Percentiles rank a stretch among this genome's conserved stretches.
phyloP scores from a whole-genome alignment of 1,140 invertebrate species.

The Psix sp. region DNA sequence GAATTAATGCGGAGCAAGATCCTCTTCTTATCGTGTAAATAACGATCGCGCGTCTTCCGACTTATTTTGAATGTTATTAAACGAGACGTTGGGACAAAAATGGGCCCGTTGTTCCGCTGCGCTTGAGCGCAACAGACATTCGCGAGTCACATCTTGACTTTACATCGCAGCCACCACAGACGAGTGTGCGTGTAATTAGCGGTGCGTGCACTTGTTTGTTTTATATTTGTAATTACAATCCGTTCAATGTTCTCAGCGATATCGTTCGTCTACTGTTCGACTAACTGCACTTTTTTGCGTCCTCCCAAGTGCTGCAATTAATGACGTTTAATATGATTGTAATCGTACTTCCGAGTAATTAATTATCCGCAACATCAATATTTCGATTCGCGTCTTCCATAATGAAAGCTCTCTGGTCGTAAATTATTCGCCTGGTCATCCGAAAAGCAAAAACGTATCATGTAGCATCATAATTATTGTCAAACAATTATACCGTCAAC shows the following conservation, averaged over 20 bases:
- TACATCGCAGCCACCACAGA: too few species aligned
- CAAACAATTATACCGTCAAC: too few species aligned
- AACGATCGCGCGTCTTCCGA: slow-evolving; percentile 21
- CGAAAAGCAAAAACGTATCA: too few species aligned
- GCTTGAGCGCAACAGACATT: too few species aligned
- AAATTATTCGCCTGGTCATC: too few species aligned
- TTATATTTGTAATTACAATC: slow-evolving; percentile 2
- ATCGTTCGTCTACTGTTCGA: not conserved
- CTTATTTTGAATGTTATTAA: slow-evolving; percentile 18
- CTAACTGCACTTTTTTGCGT: too few species aligned
- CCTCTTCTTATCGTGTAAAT: slow-evolving; percentile 26
- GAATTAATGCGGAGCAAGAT: slow-evolving; percentile 41
- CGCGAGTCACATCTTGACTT: not conserved
- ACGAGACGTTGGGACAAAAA: not conserved
- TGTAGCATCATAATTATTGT: too few species aligned
- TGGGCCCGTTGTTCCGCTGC: not conserved
- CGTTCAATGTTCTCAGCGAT: not conserved
- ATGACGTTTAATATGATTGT: too few species aligned
- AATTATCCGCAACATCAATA: too few species aligned
- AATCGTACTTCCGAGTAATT: too few species aligned
- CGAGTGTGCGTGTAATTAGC: slow-evolving; percentile 2
- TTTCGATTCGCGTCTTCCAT: too few species aligned
- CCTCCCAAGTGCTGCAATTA: not conserved
- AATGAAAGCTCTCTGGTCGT: too few species aligned
- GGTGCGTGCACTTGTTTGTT: not conserved